A percentile compares a stretch with the other conserved stretches of the same genome.
phyloP scores from a whole-genome alignment of 2,113 vertebrate species.

The Struthio camelus region DNA sequence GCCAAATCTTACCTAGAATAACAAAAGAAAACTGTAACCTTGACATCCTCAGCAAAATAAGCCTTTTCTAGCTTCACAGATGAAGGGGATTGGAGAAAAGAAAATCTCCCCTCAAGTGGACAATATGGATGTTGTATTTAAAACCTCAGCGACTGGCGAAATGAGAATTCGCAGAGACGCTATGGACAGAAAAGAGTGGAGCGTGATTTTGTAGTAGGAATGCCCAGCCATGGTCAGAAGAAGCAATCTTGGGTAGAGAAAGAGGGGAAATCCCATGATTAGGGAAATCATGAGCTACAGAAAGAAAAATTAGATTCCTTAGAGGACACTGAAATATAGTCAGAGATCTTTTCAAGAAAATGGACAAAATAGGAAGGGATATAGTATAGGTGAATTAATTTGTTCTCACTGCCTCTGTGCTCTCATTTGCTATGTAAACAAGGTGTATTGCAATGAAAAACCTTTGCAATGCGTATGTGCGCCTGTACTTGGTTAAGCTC shows the following conservation, averaged over 20 bases:
- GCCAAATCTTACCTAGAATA: not conserved
- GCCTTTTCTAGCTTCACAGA: not conserved
- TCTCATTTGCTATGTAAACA: not conserved
- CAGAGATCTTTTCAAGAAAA: not conserved
- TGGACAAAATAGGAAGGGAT: not conserved
- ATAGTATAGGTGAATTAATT: not conserved
- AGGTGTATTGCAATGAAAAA: not conserved
- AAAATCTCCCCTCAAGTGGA: not conserved
- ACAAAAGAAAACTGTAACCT: not conserved
- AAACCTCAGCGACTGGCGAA: not conserved
- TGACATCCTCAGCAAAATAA: not conserved
- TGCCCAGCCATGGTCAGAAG: not conserved
- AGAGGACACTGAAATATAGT: not conserved
- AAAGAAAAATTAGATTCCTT: not conserved
- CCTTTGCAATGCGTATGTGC: accelerated
- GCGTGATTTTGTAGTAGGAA: not conserved
- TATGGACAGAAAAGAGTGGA: not conserved
- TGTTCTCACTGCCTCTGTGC: not conserved
- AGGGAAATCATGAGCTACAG: not conserved
- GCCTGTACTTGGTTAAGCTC: not conserved
- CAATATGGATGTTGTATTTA: not conserved
- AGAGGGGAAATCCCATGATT: not conserved
- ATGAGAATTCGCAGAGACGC: not conserved
- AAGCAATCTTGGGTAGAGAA: not conserved
- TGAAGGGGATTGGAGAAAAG: not conserved